A percentile compares a stretch with the other conserved stretches of the same genome.
Conservation (phyloP, 2,113 vertebrate genomes). For the Brachirus orientalis region DNA sequence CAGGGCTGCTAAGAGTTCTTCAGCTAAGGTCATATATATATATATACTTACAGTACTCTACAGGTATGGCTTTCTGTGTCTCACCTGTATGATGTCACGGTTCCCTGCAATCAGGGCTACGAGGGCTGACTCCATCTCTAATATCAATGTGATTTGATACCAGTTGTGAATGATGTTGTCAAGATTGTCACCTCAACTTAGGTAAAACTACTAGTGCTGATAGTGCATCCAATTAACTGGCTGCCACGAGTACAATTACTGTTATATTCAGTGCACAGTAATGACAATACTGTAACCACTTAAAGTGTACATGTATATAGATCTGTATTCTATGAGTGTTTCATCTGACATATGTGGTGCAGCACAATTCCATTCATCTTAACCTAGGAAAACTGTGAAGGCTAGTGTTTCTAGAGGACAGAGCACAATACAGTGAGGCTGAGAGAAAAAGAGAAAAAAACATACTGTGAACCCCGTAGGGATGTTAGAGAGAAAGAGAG, state of each 20-base stretch:
- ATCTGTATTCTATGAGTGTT: slow-evolving; percentile 52
- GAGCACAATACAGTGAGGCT: slow-evolving; percentile 30
- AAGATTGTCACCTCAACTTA: slow-evolving; percentile 68
- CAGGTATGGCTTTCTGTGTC: slow-evolving; percentile 67
- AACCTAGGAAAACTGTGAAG: slow-evolving; percentile 57
- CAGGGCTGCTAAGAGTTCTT: slow-evolving; percentile 73
- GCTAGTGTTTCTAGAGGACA: slow-evolving; percentile 49
- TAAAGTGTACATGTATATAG: slow-evolving; percentile 78
- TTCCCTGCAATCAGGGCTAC: slow-evolving; percentile 71
- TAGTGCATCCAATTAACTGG: slow-evolving; percentile 64
- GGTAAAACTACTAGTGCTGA: slow-evolving; percentile 58
- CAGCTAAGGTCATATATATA: slow-evolving; percentile 51
- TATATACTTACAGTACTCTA: slow-evolving; percentile 38
- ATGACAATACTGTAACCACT: slow-evolving; percentile 73
- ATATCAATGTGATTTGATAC: slow-evolving; percentile 51
- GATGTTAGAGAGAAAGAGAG: neutral
- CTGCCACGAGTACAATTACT: slow-evolving; percentile 69
- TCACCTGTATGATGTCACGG: slow-evolving; percentile 62
- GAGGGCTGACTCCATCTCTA: slow-evolving; percentile 67
- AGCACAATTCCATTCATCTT: slow-evolving; percentile 39
- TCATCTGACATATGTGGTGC: slow-evolving; percentile 39
- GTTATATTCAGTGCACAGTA: slow-evolving; percentile 72
- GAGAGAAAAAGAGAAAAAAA: neutral
- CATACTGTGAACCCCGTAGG: slow-evolving; percentile 5
- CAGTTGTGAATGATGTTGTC: slow-evolving; percentile 71